A percentile compares a stretch with the other conserved stretches of the same genome.
phyloP scores from a whole-genome alignment of 2,888 invertebrate species.

The Tachina lurida region DNA sequence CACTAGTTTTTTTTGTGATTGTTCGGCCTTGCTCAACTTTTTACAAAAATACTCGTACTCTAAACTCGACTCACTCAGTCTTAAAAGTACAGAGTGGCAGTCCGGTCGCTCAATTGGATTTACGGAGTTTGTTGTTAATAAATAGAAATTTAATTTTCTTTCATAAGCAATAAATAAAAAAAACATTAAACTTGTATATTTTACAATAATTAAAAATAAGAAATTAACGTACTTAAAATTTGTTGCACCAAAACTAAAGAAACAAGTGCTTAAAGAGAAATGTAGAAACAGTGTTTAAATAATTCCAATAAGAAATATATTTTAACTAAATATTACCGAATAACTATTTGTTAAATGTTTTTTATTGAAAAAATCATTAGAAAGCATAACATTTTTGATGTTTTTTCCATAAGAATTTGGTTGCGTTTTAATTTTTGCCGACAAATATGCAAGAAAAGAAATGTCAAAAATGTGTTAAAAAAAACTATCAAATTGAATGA shows the following conservation, averaged over 20 bases:
- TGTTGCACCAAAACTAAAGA: not conserved
- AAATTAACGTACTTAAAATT: not conserved
- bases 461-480: constrained; percentile 65
- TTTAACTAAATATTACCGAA: no score
- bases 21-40: constrained; percentile 70
- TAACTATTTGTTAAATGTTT: not conserved
- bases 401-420: constrained; percentile 63
- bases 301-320: constrained; percentile 24
- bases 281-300: not conserved
- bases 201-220: constrained; percentile 32
- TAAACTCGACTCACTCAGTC: constrained; percentile 73
- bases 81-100: constrained; percentile 77
- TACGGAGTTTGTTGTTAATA: constrained; percentile 48
- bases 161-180: constrained; percentile 15
- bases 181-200: constrained; percentile 26
- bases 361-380: not conserved
- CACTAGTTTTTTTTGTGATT: constrained; percentile 61
- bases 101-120: constrained; percentile 73
- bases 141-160: constrained; percentile 26
- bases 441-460: constrained; percentile 65
- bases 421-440: constrained; percentile 65
- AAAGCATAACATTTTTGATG: constrained; percentile 37
- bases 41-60: constrained; percentile 69
- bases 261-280: not conserved
- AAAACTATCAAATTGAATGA: constrained; percentile 48